Conservation (phyloP, 1,140 invertebrate species). For the Philopotamus ludificatus region DNA sequence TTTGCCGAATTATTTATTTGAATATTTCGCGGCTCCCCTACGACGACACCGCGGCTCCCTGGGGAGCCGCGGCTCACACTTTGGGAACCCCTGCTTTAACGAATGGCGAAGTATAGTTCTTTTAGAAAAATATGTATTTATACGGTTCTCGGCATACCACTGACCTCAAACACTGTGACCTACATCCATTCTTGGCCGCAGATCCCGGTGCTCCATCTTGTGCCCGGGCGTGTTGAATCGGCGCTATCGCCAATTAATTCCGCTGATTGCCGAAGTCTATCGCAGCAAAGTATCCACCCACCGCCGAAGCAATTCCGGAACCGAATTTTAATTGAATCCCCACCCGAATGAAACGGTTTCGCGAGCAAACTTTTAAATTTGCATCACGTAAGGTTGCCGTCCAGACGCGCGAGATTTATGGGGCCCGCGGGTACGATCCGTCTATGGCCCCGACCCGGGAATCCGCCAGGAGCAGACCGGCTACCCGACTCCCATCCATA, state of each 20-base stretch:
- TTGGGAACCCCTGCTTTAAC: too few relatives aligned
- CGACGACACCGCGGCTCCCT: too few relatives aligned
- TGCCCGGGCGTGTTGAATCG: too few relatives aligned
- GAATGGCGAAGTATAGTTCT: too few relatives aligned
- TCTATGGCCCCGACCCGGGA: not conserved
- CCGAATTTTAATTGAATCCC: slow-evolving; percentile 22
- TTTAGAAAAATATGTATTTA: too few relatives aligned
- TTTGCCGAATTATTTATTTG: too few relatives aligned
- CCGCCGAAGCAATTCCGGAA: not conserved
- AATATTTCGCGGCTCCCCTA: too few relatives aligned
- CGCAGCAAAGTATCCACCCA: not conserved
- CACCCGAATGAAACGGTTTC: slow-evolving; percentile 19
- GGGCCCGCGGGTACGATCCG: slow-evolving; percentile 34
- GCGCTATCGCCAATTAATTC: not conserved
- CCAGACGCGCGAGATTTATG: slow-evolving; percentile 33
- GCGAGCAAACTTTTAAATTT: slow-evolving; percentile 37
- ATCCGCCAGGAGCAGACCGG: not conserved
- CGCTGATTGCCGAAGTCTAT: not conserved
- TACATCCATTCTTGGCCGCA: too few relatives aligned
- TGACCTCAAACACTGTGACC: too few relatives aligned
- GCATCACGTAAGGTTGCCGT: slow-evolving; percentile 30
- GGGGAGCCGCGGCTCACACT: too few relatives aligned
- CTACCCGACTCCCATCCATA: not conserved
- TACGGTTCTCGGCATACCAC: too few relatives aligned
- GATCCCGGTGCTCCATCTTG: too few relatives aligned